Percentiles rank a stretch among this genome's conserved stretches.
These are phyloP conservation scores for Brienomyrus longianalis DNA, from an alignment of 2,113 vertebrate genomes.

Conservation along the genomic window DNA sequence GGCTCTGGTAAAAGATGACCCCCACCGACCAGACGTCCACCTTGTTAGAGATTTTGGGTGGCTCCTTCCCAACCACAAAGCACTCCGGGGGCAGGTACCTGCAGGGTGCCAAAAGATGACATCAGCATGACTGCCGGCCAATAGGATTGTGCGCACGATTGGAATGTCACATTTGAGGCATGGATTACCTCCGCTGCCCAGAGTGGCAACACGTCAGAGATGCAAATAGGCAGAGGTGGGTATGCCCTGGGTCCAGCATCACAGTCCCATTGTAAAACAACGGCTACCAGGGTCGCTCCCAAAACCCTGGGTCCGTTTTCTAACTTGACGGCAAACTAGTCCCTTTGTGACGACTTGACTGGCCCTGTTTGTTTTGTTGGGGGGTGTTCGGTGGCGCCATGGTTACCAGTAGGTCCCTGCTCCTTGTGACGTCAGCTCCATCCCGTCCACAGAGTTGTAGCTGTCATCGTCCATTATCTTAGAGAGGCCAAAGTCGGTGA, in stretches of 20 bases:
- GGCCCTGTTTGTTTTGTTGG: slow-evolving; percentile 5
- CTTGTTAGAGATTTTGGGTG: slow-evolving; percentile 95
- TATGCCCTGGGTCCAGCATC: slow-evolving; percentile 14
- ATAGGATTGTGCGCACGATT: not conserved
- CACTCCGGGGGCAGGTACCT: slow-evolving; percentile 95
- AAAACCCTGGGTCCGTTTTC: slow-evolving; percentile 8
- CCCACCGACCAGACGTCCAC: slow-evolving; percentile 94
- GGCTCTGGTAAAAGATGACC: slow-evolving; percentile 93
- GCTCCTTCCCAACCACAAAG: slow-evolving; percentile 89
- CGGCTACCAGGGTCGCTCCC: not conserved
- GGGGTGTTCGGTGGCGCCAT: not conserved
- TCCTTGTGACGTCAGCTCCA: slow-evolving; percentile 89
- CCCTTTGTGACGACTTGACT: slow-evolving; percentile 15
- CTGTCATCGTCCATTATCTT: slow-evolving; percentile 96
- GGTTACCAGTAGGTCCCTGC: slow-evolving; percentile 87
- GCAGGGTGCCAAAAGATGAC: not conserved
- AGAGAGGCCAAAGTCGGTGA: slow-evolving; percentile 91
- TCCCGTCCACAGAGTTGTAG: slow-evolving; percentile 86
- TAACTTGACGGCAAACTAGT: slow-evolving; percentile 16
- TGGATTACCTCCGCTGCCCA: slow-evolving; percentile 19
- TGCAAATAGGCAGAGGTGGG: slow-evolving; percentile 8
- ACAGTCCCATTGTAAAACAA: slow-evolving; percentile 13
- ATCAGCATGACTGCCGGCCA: not conserved
- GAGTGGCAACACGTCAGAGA: slow-evolving; percentile 1
- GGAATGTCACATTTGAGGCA: slow-evolving; percentile 5